A percentile compares a stretch with the other conserved stretches of the same genome.
Evolutionary conservation across 2,113 vertebrate genomes (phyloP).

Genomic region (Rhadina sibilatrix): DNA sequence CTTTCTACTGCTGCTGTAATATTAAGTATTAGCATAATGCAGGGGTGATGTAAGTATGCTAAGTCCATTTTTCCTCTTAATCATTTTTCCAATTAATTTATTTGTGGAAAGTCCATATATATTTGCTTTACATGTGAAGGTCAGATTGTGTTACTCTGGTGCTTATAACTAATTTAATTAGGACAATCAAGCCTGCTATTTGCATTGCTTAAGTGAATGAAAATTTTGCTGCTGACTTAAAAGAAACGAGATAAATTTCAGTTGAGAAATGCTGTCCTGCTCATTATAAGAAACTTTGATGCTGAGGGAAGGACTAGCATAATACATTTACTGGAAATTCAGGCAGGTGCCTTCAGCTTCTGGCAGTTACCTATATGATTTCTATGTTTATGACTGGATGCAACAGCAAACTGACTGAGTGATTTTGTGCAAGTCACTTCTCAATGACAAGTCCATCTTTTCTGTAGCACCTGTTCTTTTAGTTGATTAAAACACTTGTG

Average conservation of each 20-base stretch:
- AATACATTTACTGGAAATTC: background rate
- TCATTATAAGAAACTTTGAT: background rate
- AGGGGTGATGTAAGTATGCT: background rate
- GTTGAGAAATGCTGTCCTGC: background rate
- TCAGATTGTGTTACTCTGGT: background rate
- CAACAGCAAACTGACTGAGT: background rate
- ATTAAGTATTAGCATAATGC: slow-evolving; percentile 40
- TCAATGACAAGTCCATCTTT: background rate
- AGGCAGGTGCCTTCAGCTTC: background rate
- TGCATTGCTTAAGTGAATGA: background rate
- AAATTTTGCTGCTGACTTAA: background rate
- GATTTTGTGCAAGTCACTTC: background rate
- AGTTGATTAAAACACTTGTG: background rate
- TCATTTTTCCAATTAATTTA: slow-evolving; percentile 22
- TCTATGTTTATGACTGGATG: background rate
- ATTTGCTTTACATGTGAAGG: background rate
- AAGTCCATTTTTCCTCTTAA: background rate
- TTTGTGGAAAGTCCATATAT: background rate
- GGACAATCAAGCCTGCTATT: background rate
- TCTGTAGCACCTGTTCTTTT: background rate
- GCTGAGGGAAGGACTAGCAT: background rate
- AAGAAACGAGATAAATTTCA: background rate
- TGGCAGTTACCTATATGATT: background rate
- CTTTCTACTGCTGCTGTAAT: background rate
- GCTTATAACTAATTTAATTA: background rate